These are phyloP conservation scores for Hydrotaea cyrtoneurina DNA, from an alignment of 2,888 invertebrate species.

Conservation along the genomic window DNA sequence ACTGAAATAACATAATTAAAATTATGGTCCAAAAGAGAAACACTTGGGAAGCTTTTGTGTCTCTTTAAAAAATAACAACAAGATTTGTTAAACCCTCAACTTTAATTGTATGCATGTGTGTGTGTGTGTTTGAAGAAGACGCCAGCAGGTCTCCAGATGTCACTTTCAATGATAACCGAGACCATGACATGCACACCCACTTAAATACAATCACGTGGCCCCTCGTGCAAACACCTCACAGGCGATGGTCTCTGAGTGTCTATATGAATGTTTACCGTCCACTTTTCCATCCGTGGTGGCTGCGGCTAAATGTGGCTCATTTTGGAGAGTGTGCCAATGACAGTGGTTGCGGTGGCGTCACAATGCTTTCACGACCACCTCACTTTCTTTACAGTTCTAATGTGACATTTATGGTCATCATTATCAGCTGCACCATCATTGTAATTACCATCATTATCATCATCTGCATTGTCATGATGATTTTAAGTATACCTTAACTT, in stretches of 20 bases:
- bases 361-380: neutral
- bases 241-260: neutral
- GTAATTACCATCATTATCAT: neutral
- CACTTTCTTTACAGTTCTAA: slow-evolving; percentile 34
- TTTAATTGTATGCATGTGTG: neutral
- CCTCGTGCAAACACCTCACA: neutral
- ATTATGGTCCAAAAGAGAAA: neutral
- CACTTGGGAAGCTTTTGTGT: neutral
- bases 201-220: neutral
- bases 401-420: slow-evolving; percentile 47
- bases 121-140: neutral
- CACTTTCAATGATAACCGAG: slow-evolving; percentile 48
- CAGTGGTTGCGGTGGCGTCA: neutral
- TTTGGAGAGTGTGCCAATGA: neutral
- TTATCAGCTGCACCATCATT: neutral
- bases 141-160: slow-evolving; percentile 62
- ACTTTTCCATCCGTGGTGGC: slow-evolving; percentile 7
- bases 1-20: neutral
- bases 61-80: neutral
- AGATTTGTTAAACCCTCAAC: too few relatives aligned
- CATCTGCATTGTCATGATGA: neutral
- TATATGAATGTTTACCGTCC: neutral
- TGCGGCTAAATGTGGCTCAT: neutral
- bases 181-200: slow-evolving; percentile 38
- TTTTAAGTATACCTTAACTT: neutral